Base-by-base conservation (phyloP, 2,888 invertebrate genomes). In the Latrodectus elegans region DNA sequence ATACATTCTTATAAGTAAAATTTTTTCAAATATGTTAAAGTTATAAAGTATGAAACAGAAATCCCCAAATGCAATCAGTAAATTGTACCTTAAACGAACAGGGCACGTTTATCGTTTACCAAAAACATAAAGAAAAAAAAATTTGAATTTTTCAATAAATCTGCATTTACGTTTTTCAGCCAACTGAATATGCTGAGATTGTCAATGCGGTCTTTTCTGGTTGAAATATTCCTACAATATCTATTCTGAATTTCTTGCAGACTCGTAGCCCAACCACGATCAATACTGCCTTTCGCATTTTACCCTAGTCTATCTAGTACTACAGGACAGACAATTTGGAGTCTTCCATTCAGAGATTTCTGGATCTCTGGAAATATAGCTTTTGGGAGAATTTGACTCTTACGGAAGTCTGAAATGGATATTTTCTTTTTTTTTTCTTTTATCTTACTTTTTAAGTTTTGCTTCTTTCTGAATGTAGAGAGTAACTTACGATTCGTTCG, bases 271-370 rank as follows among this genome's bases (percentile, higher is more conserved):
- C 76, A 65, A 26, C 26, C 38, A 0, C 65, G 67, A 77, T 77
- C 77, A 77, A 77, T 77, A 53, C 67, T 14, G 9, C 77, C 51
- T 51, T 77, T 77, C 77, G 12, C 22, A 51, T 52, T 52, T 67
- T 77, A 67, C 68, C 65, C 26, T 4, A 26, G 74, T 60, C 74
- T 74, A 38, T 74, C 26, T 74, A 17, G n/a, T 77, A 52, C 67
- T 67, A 52, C 49, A 77, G 51, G 77, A 12, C 51, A 73, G 72
- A 73, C 72, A 73, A 73, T 73, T 73, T 73, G 53, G 72, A 17
- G 72, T 52, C 67, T 38, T 22, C 51, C 71, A 71, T 67, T 22
- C 52, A 67, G 26, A n/a, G 60, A 75, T 52, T 51, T 15, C 51
- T n/a, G 17, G 51, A 51, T 15, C 15, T 53, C 38, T 38, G 26